Evolutionary conservation across 2,797 vertebrate genomes (phyloP).

Genomic region (Sebastes jordani): DNA sequence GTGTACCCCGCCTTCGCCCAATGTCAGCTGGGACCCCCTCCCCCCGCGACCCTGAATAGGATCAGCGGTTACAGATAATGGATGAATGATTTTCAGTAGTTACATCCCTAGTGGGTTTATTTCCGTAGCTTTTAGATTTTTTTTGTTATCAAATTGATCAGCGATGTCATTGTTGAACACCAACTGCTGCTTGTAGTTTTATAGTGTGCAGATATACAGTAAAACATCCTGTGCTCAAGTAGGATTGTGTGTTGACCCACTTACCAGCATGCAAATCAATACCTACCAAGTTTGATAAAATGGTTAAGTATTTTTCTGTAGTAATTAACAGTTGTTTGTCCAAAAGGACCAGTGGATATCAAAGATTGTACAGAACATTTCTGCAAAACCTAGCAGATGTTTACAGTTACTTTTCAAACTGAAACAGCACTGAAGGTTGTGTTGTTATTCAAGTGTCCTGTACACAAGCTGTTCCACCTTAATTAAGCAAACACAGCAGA

Average conservation of each 20-base stretch:
- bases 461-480: not conserved
- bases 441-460: not conserved
- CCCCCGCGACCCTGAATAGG: too few relatives aligned
- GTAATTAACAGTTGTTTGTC: not conserved
- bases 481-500: slow-evolving; percentile 14
- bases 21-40: too few relatives aligned
- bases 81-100: not conserved
- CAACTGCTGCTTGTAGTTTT: not conserved
- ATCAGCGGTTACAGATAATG: rapidly evolving
- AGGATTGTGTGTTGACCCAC: not conserved
- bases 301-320: not conserved
- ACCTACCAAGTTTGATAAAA: not conserved
- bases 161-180: not conserved
- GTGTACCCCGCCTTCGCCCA: too few relatives aligned
- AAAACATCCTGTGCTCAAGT: not conserved
- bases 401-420: not conserved
- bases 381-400: not conserved
- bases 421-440: not conserved
- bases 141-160: not conserved
- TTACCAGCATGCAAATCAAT: not conserved
- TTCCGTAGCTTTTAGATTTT: not conserved
- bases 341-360: not conserved
- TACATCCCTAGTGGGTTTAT: not conserved
- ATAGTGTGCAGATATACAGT: not conserved
- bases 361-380: not conserved